Evolutionary conservation across 2,113 vertebrate species (phyloP).

Genomic region (Vulpes lagopus): DNA sequence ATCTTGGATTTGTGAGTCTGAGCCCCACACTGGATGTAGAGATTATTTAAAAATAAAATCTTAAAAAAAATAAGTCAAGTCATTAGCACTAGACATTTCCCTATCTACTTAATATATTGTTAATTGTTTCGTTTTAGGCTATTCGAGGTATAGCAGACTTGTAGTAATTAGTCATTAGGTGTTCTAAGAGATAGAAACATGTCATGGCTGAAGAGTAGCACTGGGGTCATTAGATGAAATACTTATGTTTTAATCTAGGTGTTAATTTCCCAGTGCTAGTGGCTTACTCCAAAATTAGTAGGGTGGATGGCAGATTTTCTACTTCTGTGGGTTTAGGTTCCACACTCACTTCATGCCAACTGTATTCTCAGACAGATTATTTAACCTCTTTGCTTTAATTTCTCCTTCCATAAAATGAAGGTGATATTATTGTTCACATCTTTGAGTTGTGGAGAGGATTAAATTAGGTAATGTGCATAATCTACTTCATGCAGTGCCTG

Average conservation of each 20-base stretch:
- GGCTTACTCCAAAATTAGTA: background rate
- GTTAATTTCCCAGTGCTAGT: background rate
- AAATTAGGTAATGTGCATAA: background rate
- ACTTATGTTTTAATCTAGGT: background rate
- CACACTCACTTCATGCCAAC: background rate
- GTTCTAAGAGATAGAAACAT: background rate
- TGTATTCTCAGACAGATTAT: background rate
- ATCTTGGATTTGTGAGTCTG: background rate
- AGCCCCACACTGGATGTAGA: background rate
- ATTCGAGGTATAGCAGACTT: background rate
- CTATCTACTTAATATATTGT: background rate
- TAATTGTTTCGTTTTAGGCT: background rate
- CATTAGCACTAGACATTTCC: background rate
- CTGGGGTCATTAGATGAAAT: background rate
- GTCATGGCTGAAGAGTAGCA: background rate
- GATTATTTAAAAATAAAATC: background rate
- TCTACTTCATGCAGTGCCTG: background rate
- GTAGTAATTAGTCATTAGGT: background rate
- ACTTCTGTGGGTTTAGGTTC: background rate
- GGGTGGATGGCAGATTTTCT: background rate
- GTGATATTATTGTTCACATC: background rate
- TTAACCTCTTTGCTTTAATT: slow-evolving; percentile 1
- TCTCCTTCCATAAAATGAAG: background rate
- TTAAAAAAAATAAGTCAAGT: background rate
- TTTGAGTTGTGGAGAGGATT: background rate